Evolutionary conservation across 2,113 vertebrate species (phyloP), one percentile per base, ranked within the genome.

Genomic region (Tragulus kanchil): DNA sequence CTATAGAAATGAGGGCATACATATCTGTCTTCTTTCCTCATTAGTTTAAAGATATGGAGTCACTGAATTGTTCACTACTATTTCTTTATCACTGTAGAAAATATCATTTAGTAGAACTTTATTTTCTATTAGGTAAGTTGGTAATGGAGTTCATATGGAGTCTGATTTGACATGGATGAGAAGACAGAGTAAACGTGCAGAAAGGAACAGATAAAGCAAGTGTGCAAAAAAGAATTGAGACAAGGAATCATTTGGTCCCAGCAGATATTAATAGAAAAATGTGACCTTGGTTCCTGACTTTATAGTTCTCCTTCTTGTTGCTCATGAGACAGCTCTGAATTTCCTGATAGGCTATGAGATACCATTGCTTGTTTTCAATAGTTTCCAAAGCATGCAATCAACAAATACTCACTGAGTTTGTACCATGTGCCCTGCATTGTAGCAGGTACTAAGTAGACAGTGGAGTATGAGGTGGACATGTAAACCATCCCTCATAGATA

Each of bases 171-270:
- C 77, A 62, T 42, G 50, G 56, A 0, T 26, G 50, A 89, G 19
- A 85, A 28, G 4, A 12, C 23, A 93, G 8, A 52, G 45, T 36
- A 36, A 36, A 90, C 73, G 11, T 48, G 4, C 14, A 64, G n/a
- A 52, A 31, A 77, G 25, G 77, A 94, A 13, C 11, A 86, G 26
- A n/a, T 64, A 94, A 79, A 93, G 19, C 17, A 87, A 93, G 28
- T 62, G 1, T 42, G 11, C 23, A 86, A 36, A 89, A 48, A 93
- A 75, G 61, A 21, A 77, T 19, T 64, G 12, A 71, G 26, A 73
- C 1, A 58, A 84, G 28, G 69, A 17, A 52, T 2, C 1, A 2
- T 14, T 42, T 62, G 36, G 7, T 8, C 0, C 2, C 36, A 31
- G 16, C 11, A 75, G 92, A 85, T 45, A 71, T 71, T 71, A 45